These are phyloP conservation scores for Orthonevra nobilis DNA, from an alignment of 2,888 invertebrate species.

Conservation along the genomic window DNA sequence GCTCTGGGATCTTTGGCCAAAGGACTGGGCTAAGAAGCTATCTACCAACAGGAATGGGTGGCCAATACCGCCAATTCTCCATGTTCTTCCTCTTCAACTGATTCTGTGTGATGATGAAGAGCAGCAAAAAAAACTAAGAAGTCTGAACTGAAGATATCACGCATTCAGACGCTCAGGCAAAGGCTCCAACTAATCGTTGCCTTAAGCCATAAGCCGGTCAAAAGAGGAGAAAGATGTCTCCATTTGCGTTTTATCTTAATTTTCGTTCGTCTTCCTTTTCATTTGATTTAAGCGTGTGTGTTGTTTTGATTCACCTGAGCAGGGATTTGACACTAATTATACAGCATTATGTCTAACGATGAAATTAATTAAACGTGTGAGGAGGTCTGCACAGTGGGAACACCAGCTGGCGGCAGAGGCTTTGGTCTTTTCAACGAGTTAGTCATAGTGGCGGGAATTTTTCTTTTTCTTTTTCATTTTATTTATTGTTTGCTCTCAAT, in stretches of 20 bases:
- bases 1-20: constrained; percentile 1
- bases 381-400: constrained; percentile 13
- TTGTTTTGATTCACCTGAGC: constrained; percentile 52
- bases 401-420: constrained; percentile 12
- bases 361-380: constrained; percentile 64
- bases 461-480: constrained; percentile 27
- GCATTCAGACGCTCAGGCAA: constrained; percentile 44
- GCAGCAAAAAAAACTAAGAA: constrained; percentile 5
- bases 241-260: constrained; percentile 39
- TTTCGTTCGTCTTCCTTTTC: constrained; percentile 5
- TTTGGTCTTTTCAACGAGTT: constrained; percentile 19
- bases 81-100: neutral
- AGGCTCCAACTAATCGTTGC: constrained; percentile 38
- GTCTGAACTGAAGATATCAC: constrained; percentile 3
- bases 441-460: constrained; percentile 51
- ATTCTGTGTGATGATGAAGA: too few relatives aligned
- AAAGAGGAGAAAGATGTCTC: constrained; percentile 30
- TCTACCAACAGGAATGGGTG: constrained; percentile 29
- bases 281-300: constrained; percentile 11
- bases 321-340: constrained; percentile 61
- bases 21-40: constrained; percentile 21
- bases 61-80: neutral
- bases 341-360: constrained; percentile 61
- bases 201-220: constrained; percentile 17
- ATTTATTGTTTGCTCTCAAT: constrained; percentile 47